Conservation (phyloP, 2,888 invertebrate species). For the Pelosia muscerda region DNA sequence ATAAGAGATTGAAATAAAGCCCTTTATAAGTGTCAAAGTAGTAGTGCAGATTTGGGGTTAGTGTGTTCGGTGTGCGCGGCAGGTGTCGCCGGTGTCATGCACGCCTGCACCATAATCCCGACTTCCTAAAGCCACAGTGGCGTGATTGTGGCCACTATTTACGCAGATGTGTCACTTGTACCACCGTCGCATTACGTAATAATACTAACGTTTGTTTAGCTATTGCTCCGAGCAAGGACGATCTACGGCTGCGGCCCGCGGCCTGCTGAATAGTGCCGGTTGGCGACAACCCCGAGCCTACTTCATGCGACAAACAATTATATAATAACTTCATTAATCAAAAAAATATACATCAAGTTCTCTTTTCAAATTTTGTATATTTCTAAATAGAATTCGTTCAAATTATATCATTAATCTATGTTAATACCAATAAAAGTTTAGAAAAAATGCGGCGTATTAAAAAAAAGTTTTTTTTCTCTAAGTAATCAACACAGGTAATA, state of each 20-base stretch:
- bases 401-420: background rate
- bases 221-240: conserved; percentile 65
- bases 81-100: conserved; percentile 64
- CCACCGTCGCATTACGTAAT: conserved; percentile 75
- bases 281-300: conserved; percentile 53
- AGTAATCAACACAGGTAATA: conserved; percentile 36
- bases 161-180: conserved; percentile 75
- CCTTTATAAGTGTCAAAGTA: conserved; percentile 10
- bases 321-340: conserved; percentile 33
- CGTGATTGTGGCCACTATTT: conserved; percentile 82
- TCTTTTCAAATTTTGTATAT: background rate
- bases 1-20: background rate
- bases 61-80: conserved; percentile 42
- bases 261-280: conserved; percentile 57
- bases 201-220: conserved; percentile 68
- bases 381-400: background rate
- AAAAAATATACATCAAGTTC: background rate
- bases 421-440: conserved; percentile 48
- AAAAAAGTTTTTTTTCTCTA: background rate
- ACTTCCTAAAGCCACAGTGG: conserved; percentile 68
- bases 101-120: conserved; percentile 65
- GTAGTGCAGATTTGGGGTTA: conserved; percentile 11
- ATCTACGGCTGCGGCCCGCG: conserved; percentile 30
- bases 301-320: conserved; percentile 45
- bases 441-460: background rate